Evolutionary conservation across 2,888 invertebrate genomes (phyloP).

Genomic region (Chydorus sphaericus): DNA sequence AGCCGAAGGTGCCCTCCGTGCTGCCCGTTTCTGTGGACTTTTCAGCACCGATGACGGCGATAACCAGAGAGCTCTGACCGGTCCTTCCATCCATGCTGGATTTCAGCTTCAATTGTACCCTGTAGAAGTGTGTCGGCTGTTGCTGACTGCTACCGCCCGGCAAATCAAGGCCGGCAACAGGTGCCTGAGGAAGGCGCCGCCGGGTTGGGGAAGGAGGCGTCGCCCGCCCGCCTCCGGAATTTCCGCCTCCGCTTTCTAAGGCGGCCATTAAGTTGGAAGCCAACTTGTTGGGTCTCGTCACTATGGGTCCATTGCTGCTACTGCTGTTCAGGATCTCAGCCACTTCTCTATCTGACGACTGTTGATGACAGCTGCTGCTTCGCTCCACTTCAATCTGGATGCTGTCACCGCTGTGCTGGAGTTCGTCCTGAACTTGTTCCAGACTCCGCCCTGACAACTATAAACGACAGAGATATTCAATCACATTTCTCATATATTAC

Average conservation of each 20-base stretch:
- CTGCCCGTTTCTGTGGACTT: neutral
- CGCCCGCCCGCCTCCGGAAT: neutral
- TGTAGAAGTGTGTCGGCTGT: neutral
- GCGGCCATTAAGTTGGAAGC: neutral
- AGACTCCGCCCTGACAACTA: neutral
- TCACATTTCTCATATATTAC: no score
- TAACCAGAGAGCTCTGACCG: neutral
- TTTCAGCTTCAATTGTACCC: conserved; percentile 3
- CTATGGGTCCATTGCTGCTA: no score
- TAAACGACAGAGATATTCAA: neutral
- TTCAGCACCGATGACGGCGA: conserved; percentile 1
- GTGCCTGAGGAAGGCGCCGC: conserved; percentile 7
- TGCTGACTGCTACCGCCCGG: neutral
- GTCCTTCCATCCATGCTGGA: neutral
- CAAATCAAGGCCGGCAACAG: neutral
- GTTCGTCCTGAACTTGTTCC: neutral
- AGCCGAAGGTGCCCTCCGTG: neutral
- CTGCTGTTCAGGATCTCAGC: no score
- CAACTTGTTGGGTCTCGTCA: neutral
- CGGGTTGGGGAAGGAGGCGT: conserved; percentile 3
- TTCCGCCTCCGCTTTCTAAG: no score
- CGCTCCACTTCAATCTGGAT: neutral
- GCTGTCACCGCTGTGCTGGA: conserved; percentile 8
- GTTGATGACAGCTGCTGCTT: neutral
- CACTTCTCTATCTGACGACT: no score